These are phyloP conservation scores for Oncorhynchus masou DNA, from an alignment of 2,113 vertebrate species.

Conservation along the genomic window DNA sequence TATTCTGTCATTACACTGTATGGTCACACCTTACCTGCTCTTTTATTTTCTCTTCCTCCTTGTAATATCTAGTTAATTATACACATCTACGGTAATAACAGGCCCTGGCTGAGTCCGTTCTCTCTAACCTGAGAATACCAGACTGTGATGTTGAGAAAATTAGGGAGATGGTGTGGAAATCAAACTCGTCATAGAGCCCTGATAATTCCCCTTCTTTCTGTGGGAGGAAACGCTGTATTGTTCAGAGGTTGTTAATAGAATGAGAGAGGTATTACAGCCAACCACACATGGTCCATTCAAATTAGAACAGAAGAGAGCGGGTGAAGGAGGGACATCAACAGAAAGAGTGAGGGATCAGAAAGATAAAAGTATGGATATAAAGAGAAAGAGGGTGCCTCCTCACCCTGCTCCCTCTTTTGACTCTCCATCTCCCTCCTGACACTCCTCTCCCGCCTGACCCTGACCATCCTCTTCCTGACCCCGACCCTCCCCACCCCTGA, in stretches of 20 bases:
- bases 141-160: conserved; percentile 62
- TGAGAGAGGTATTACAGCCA: conserved; percentile 42
- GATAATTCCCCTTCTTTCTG: conserved; percentile 27
- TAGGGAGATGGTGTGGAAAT: conserved; percentile 54
- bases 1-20: background rate
- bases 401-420: no score
- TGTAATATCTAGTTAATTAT: no score
- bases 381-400: no score
- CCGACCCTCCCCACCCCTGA: no score
- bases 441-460: no score
- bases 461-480: no score
- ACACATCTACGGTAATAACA: no score
- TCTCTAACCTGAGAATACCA: conserved; percentile 49
- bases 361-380: background rate
- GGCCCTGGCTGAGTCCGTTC: conserved; percentile 64
- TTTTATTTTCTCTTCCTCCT: background rate
- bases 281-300: conserved; percentile 52
- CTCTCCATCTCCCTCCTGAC: no score
- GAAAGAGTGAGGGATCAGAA: conserved; percentile 33
- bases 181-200: conserved; percentile 22
- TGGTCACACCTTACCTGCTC: background rate
- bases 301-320: conserved; percentile 45
- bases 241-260: background rate
- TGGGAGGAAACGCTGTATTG: background rate
- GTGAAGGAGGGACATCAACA: conserved; percentile 39